Evolutionary conservation across 2,797 vertebrate species (phyloP).

Genomic region (Bucorvus abyssinicus): DNA sequence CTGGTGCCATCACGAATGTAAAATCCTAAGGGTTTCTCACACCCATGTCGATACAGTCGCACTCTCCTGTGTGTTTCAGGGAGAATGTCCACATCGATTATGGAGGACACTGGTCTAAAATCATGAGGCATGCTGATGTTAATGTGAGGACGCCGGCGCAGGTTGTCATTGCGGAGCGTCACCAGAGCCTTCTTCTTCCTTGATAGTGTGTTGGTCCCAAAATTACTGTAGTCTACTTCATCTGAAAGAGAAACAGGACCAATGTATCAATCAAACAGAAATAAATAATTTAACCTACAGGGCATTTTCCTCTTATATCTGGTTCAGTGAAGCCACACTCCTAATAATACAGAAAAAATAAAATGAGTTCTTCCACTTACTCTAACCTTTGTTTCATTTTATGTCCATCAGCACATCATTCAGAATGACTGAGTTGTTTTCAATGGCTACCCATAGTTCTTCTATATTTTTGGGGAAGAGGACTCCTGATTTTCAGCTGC

Average conservation of each 20-base stretch:
- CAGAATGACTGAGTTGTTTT: neutral
- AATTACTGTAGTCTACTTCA: conserved; percentile 92
- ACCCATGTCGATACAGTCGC: conserved; percentile 91
- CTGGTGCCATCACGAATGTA: conserved; percentile 96
- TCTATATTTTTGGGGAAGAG: neutral
- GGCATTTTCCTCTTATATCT: neutral
- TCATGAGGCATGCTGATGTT: conserved; percentile 95
- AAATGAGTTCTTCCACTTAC: neutral
- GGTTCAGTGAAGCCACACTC: neutral
- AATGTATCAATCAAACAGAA: neutral
- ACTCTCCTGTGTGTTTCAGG: conserved; percentile 95
- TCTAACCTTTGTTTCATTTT: neutral
- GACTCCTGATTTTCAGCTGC: neutral
- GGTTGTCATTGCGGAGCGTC: conserved; percentile 87
- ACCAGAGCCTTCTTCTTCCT: conserved; percentile 91
- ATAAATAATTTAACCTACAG: neutral
- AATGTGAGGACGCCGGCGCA: conserved; percentile 89
- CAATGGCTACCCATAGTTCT: neutral
- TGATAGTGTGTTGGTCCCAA: conserved; percentile 88
- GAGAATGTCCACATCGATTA: conserved; percentile 97
- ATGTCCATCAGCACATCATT: neutral
- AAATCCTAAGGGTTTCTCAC: conserved; percentile 94
- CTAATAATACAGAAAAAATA: neutral
- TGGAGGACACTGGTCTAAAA: conserved; percentile 95
- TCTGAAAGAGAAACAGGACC: conserved; percentile 79